Conservation (phyloP, 2,888 invertebrate species). For the Chloroclystis v-ata region DNA sequence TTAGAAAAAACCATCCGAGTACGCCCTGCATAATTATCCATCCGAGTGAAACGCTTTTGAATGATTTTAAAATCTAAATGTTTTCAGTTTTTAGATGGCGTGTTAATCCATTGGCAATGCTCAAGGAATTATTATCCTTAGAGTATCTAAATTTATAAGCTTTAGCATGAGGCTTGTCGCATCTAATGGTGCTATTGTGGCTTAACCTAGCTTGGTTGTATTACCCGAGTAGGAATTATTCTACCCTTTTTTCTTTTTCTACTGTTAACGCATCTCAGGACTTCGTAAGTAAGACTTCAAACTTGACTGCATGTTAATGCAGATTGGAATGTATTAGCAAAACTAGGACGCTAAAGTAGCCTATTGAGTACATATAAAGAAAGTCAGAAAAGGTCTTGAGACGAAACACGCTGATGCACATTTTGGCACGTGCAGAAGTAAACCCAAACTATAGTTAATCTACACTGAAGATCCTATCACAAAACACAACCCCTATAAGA, state of each 20-base stretch:
- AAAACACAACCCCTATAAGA: slow-evolving; percentile 4
- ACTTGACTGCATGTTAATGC: slow-evolving; percentile 23
- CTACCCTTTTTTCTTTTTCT: slow-evolving; percentile 33
- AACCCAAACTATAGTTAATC: slow-evolving; percentile 10
- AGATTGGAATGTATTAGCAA: slow-evolving; percentile 12
- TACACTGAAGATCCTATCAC: not conserved
- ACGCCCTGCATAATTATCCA: slow-evolving; percentile 26
- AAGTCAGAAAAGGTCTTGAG: slow-evolving; percentile 6
- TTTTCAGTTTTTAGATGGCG: slow-evolving; percentile 45
- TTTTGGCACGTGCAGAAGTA: slow-evolving; percentile 1
- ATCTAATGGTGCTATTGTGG: slow-evolving; percentile 36
- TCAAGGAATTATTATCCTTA: slow-evolving; percentile 29
- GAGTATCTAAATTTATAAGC: slow-evolving; percentile 30
- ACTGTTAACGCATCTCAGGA: slow-evolving; percentile 48
- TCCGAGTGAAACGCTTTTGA: slow-evolving; percentile 28
- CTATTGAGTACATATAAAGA: slow-evolving; percentile 8
- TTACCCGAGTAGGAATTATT: slow-evolving; percentile 32
- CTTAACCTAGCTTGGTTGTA: slow-evolving; percentile 28
- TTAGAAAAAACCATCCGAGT: slow-evolving; percentile 22
- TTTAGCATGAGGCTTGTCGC: slow-evolving; percentile 46
- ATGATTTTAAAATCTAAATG: slow-evolving; percentile 32
- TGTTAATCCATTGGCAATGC: slow-evolving; percentile 34
- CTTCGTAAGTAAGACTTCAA: slow-evolving; percentile 42
- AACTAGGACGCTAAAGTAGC: slow-evolving; percentile 15
- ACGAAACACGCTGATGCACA: slow-evolving; percentile 14